Percentiles rank a stretch among this genome's conserved stretches.
Conservation (phyloP, 1,140 invertebrate species). For the Wasmannia auropunctata region DNA sequence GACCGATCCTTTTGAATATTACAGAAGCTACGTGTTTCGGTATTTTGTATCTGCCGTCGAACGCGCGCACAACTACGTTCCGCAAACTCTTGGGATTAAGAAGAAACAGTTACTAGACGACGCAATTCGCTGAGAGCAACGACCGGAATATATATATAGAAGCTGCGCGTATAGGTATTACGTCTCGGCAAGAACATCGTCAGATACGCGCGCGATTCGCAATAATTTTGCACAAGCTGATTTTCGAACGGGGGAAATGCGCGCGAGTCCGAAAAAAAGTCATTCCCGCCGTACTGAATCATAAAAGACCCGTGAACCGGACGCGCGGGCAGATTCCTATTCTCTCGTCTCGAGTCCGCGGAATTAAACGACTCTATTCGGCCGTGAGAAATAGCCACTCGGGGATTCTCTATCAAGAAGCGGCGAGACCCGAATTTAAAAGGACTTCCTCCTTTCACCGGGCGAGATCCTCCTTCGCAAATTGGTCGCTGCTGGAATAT, state of each 20-base stretch:
- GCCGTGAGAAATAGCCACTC: constrained; percentile 53
- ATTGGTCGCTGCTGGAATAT: constrained; percentile 17
- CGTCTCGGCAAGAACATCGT: not conserved
- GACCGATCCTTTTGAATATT: constrained; percentile 45
- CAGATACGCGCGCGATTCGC: not conserved
- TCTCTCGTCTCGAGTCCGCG: constrained; percentile 32
- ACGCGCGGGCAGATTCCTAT: constrained; percentile 1
- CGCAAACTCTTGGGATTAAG: not conserved
- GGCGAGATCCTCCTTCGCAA: constrained; percentile 24
- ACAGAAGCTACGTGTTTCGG: constrained; percentile 7
- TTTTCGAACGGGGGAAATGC: not conserved
- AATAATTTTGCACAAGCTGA: not conserved
- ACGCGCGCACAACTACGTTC: not conserved
- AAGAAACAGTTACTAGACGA: not conserved
- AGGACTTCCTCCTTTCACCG: not conserved
- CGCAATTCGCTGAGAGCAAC: not conserved
- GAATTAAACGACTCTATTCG: constrained; percentile 57
- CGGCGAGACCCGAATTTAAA: constrained; percentile 47
- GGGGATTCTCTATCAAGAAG: constrained; percentile 44
- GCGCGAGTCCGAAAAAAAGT: constrained; percentile 3
- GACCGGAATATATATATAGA: not conserved
- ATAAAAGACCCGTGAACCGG: constrained; percentile 39
- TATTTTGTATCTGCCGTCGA: constrained; percentile 21
- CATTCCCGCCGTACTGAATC: constrained; percentile 22
- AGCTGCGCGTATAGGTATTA: not conserved